Evolutionary conservation across 1,140 invertebrate species (phyloP).

Genomic region (Chelonus insularis): DNA sequence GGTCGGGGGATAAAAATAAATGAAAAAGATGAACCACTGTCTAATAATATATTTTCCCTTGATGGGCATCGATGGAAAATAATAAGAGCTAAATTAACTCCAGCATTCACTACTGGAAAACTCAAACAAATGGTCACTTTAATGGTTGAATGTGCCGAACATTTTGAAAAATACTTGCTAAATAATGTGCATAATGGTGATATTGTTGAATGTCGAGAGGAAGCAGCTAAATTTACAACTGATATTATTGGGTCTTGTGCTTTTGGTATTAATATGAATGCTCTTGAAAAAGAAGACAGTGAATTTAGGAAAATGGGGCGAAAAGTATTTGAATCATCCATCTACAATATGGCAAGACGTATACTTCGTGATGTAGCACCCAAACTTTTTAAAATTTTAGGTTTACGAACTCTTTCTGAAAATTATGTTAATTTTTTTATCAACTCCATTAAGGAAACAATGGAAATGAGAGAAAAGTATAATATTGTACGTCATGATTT

Average conservation of each 20-base stretch:
- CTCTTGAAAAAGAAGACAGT: constrained; percentile 48
- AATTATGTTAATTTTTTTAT: constrained; percentile 10
- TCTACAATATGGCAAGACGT: neutral
- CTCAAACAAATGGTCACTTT: constrained; percentile 50
- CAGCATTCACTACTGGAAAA: constrained; percentile 54
- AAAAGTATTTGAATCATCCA: constrained; percentile 34
- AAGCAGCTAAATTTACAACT: constrained; percentile 55
- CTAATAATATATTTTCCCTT: constrained; percentile 35
- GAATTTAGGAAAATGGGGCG: constrained; percentile 48
- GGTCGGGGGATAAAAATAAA: constrained; percentile 58
- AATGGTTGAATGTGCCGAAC: constrained; percentile 36
- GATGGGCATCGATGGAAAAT: constrained; percentile 47
- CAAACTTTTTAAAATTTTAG: neutral
- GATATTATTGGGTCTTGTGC: constrained; percentile 63
- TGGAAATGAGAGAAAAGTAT: constrained; percentile 54
- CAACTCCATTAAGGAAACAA: constrained; percentile 33
- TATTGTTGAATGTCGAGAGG: constrained; percentile 36
- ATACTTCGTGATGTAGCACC: neutral
- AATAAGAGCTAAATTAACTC: constrained; percentile 46
- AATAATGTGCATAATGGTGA: constrained; percentile 22
- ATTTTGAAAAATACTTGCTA: constrained; percentile 34
- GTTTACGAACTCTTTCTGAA: neutral
- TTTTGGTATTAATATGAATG: constrained; percentile 64
- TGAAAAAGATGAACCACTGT: constrained; percentile 56
- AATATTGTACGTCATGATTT: constrained; percentile 58